Base-by-base conservation (phyloP, 1,140 invertebrate species). In the Samia ricini region DNA sequence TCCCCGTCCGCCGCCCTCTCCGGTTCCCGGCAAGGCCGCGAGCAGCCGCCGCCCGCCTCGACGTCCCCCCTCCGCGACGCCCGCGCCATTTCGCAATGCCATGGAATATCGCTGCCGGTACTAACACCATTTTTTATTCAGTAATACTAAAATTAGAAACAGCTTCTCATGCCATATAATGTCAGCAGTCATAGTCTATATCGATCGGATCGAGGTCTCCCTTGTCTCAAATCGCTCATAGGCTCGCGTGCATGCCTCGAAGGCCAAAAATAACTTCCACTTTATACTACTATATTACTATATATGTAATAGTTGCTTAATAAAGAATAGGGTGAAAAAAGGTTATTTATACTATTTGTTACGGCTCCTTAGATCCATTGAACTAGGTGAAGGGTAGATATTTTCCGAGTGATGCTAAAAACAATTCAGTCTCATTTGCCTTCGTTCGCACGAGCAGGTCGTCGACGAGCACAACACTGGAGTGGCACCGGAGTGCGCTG, bases 391-490 rank as follows among this genome's bases (percentile, higher is more conserved):
- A 42, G 33, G 33, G 33, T 36, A 15, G 4, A 42, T 42, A 42
- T 7, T 10, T 42, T 0, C 33, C n/a, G n/a, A n/a, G n/a, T n/a
- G n/a, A 55, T 12, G 15, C 22, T 24, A 57, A 20, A 7, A 6
- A 18, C 10, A 57, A 18, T 20, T 19, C 26, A 24, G n/a, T 66
- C 60, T 56, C 72, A 68, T 66, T 61, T n/a, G 33, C n/a, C n/a
- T 42, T 42, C 18, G 21, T 59, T 26, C 18, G 20, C 6, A 22
- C 21, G 36, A 63, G 55, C 81, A 96, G 95, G 95, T 96, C 55
- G 95, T 97, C 21, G 95, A 97, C 76, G 95, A 96, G 78, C 94
- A 95, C 64, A 93, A 93, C 64, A 94, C 95, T 10, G 92, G 92
- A 66, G 84, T 93, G 58, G 89, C 94, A 68, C 95, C 95, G 51